Conservation (phyloP, 2,888 invertebrate species). For the Adelphocoris suturalis region DNA sequence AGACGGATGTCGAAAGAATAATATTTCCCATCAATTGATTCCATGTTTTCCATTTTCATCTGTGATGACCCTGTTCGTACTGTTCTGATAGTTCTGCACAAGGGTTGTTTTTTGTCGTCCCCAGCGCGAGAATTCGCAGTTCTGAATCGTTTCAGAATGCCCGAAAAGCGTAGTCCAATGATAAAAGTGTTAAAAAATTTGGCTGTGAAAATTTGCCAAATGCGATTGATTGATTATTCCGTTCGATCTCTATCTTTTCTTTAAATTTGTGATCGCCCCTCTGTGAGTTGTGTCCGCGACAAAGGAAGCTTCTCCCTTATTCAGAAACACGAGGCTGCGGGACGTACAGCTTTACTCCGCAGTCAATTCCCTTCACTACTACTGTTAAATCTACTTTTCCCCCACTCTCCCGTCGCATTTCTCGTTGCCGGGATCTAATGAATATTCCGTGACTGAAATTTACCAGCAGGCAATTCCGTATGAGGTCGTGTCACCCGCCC, state of each 20-base stretch:
- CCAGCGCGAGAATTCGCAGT: too few species aligned
- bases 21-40: too few species aligned
- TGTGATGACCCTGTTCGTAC: too few species aligned
- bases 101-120: too few species aligned
- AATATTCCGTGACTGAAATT: not conserved
- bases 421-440: not conserved
- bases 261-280: not conserved
- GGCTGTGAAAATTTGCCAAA: too few species aligned
- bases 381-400: not conserved
- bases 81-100: too few species aligned
- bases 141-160: too few species aligned
- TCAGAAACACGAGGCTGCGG: not conserved
- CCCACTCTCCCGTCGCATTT: not conserved
- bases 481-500: not conserved
- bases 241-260: not conserved
- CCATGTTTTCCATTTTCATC: too few species aligned
- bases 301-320: not conserved
- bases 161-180: too few species aligned
- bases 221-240: not conserved
- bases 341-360: not conserved
- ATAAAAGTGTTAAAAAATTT: too few species aligned
- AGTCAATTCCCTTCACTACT: not conserved
- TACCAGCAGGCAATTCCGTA: not conserved
- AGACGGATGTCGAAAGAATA: too few species aligned
- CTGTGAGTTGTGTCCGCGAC: not conserved